A percentile compares a stretch with the other conserved stretches of the same genome.
phyloP scores from a whole-genome alignment of 1,140 invertebrate species.

The Aphelinus atriplicis region DNA sequence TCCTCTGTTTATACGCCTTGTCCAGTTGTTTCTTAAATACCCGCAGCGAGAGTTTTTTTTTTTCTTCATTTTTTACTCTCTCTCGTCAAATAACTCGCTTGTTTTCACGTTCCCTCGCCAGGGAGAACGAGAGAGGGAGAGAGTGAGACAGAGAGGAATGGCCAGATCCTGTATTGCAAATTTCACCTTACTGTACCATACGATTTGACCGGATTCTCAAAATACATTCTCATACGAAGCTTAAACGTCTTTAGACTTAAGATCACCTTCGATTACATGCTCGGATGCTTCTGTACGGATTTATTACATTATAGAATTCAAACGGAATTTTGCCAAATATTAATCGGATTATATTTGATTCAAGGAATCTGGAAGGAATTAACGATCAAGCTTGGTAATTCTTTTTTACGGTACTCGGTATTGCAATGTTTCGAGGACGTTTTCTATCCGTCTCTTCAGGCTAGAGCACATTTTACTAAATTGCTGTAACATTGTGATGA shows the following conservation, averaged over 20 bases:
- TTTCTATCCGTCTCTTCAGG: too few relatives aligned
- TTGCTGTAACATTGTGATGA: too few relatives aligned
- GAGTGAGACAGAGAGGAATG: not conserved
- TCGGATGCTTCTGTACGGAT: not conserved
- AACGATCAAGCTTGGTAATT: too few relatives aligned
- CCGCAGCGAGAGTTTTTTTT: not conserved
- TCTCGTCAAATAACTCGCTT: conserved; percentile 38
- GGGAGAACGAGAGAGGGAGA: not conserved
- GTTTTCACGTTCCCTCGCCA: conserved; percentile 21
- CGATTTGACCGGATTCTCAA: not conserved
- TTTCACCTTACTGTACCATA: conserved; percentile 29
- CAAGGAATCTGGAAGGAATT: too few relatives aligned
- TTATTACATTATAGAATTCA: conserved; percentile 1
- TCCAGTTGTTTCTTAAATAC: conserved; percentile 30
- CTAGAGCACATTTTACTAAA: too few relatives aligned
- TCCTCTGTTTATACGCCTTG: conserved; percentile 33
- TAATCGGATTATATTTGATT: too few relatives aligned
- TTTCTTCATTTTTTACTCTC: conserved; percentile 30
- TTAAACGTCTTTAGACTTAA: conserved; percentile 28
- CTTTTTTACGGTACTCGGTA: too few relatives aligned
- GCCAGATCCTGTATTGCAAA: conserved; percentile 21
- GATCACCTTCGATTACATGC: conserved; percentile 35
- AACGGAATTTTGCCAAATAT: too few relatives aligned
- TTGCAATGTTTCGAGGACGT: too few relatives aligned
- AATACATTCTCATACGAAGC: conserved; percentile 4